These are phyloP conservation scores for Gambusia holbrooki DNA, from an alignment of 2,113 vertebrate genomes.

Conservation along the genomic window DNA sequence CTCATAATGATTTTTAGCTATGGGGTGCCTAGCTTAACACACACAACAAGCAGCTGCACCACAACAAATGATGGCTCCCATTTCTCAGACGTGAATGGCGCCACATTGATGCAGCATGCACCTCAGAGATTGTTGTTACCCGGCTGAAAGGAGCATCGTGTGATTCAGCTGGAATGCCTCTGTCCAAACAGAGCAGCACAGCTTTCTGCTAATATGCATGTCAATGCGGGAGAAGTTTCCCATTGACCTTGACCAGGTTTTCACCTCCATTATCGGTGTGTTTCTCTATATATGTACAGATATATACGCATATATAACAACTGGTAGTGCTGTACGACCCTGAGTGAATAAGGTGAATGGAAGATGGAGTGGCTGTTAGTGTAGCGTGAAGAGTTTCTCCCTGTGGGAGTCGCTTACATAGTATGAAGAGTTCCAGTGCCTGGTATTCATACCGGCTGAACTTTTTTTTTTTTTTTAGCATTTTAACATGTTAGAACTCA, in stretches of 20 bases:
- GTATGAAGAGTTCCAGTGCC: neutral
- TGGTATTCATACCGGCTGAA: neutral
- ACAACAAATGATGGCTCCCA: conserved; percentile 43
- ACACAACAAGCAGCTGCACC: conserved; percentile 11
- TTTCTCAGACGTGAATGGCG: conserved; percentile 21
- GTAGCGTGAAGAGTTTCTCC: neutral
- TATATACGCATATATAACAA: neutral
- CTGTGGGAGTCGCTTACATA: neutral
- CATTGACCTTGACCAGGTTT: conserved; percentile 57
- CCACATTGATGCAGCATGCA: conserved; percentile 9
- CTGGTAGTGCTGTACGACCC: conserved; percentile 23
- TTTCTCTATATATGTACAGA: neutral
- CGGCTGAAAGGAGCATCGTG: neutral
- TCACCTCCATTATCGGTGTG: conserved; percentile 46
- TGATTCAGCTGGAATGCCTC: neutral
- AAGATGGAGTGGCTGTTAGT: conserved; percentile 25
- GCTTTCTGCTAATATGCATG: neutral
- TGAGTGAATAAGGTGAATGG: neutral
- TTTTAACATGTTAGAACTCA: neutral
- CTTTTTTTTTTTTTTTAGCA: neutral
- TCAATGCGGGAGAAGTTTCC: conserved; percentile 11
- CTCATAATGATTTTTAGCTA: conserved; percentile 62
- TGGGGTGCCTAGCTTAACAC: conserved; percentile 50
- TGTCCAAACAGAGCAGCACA: neutral
- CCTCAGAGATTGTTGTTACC: neutral